Conservation (phyloP, 2,113 vertebrate genomes). For the Sardina pilchardus region DNA sequence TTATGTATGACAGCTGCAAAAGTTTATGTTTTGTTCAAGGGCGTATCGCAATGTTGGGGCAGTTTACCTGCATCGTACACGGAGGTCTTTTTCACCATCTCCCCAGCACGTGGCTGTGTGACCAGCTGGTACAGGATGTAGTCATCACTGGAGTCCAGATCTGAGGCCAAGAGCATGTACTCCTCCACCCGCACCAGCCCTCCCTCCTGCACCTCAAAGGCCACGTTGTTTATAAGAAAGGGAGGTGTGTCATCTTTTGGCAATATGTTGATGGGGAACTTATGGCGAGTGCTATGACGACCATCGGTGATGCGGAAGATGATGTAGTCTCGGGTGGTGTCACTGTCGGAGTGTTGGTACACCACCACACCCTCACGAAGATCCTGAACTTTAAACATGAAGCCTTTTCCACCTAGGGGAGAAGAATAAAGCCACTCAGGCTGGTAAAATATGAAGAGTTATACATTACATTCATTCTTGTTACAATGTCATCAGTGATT, state of each 20-base stretch:
- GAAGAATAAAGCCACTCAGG: not conserved
- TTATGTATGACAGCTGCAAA: not conserved
- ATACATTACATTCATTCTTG: slow-evolving; percentile 15
- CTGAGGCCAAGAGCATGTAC: slow-evolving; percentile 60
- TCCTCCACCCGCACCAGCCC: slow-evolving; percentile 56
- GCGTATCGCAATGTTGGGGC: not conserved
- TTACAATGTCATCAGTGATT: not conserved
- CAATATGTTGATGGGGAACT: slow-evolving; percentile 68
- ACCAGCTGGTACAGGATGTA: slow-evolving; percentile 64
- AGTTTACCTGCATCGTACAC: slow-evolving; percentile 54
- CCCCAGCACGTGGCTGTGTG: slow-evolving; percentile 41
- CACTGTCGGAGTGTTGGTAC: slow-evolving; percentile 75
- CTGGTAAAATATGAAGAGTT: not conserved
- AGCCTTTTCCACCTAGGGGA: slow-evolving; percentile 74
- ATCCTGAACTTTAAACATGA: slow-evolving; percentile 74
- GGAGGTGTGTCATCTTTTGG: slow-evolving; percentile 72
- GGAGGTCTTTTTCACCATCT: slow-evolving; percentile 61
- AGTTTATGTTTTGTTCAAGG: not conserved
- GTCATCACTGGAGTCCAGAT: slow-evolving; percentile 72
- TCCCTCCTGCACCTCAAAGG: slow-evolving; percentile 68
- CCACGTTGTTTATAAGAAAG: slow-evolving; percentile 68
- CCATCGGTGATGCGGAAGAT: slow-evolving; percentile 74
- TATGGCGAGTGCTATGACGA: slow-evolving; percentile 69
- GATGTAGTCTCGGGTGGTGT: slow-evolving; percentile 69
- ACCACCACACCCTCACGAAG: slow-evolving; percentile 62